These are phyloP conservation scores for Poecile atricapillus DNA, from an alignment of 2,113 vertebrate genomes.

Conservation along the genomic window DNA sequence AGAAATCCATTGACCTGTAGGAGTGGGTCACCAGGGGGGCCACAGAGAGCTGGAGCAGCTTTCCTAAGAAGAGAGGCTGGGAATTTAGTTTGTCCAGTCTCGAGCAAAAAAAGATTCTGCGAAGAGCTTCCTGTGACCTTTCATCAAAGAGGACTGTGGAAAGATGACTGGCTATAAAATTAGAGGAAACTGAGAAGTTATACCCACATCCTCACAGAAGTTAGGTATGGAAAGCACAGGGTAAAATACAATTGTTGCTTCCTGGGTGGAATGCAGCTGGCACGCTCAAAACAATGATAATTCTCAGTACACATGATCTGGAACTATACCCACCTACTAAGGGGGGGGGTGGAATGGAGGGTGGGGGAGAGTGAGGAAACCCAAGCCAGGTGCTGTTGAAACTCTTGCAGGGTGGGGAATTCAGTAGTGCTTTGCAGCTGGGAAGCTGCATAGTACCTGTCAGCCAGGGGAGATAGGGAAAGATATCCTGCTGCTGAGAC, in stretches of 20 bases:
- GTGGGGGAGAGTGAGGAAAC: neutral
- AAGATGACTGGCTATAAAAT: neutral
- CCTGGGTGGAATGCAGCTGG: neutral
- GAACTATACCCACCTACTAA: neutral
- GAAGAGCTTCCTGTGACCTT: neutral
- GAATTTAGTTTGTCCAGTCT: neutral
- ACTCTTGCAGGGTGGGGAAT: neutral
- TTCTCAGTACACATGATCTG: accelerated
- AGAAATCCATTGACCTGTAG: neutral
- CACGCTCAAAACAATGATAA: neutral
- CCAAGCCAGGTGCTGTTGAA: accelerated
- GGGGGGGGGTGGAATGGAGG: neutral
- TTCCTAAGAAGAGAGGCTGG: neutral
- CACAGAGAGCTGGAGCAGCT: neutral
- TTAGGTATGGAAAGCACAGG: neutral
- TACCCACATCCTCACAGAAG: neutral
- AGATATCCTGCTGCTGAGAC: neutral
- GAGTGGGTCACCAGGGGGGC: accelerated
- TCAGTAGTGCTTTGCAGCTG: neutral
- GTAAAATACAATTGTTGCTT: neutral
- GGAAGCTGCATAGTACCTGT: neutral
- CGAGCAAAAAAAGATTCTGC: neutral
- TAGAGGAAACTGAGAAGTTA: neutral
- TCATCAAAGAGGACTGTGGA: neutral
- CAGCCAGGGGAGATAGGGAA: neutral